These are phyloP conservation scores for Halichoeres trimaculatus DNA, from an alignment of 2,113 vertebrate genomes.

Conservation along the genomic window DNA sequence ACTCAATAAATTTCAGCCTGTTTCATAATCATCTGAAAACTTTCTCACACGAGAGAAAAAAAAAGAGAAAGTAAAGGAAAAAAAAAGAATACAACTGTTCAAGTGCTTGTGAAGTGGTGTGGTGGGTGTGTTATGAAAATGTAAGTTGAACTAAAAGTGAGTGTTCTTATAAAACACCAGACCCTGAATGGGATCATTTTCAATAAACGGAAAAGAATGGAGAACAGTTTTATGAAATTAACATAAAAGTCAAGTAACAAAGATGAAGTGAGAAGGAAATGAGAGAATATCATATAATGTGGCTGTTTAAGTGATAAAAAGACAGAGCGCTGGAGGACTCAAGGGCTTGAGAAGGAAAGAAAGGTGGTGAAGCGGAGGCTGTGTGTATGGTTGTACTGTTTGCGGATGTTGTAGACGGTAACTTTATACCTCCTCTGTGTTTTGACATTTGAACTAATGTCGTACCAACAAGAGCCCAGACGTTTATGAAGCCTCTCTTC, in stretches of 20 bases:
- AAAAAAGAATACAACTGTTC: background rate
- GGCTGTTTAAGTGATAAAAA: constrained; percentile 71
- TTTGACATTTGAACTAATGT: constrained; percentile 75
- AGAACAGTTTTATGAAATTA: constrained; percentile 23
- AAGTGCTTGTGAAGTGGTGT: constrained; percentile 5
- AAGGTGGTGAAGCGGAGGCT: constrained; percentile 9
- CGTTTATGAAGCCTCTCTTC: constrained; percentile 46
- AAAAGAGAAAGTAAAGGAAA: background rate
- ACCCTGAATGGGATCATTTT: constrained; percentile 28
- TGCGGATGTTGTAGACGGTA: constrained; percentile 67
- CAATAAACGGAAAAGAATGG: constrained; percentile 36
- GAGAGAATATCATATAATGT: constrained; percentile 42
- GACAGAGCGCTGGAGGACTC: constrained; percentile 52
- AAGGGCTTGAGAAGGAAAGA: constrained; percentile 37
- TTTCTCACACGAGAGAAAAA: background rate
- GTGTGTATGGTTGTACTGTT: constrained; percentile 58
- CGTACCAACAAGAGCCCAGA: constrained; percentile 55
- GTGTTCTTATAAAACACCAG: constrained; percentile 46
- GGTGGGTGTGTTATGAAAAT: constrained; percentile 25
- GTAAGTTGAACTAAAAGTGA: constrained; percentile 29
- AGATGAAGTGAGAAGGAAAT: constrained; percentile 31
- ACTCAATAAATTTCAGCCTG: background rate
- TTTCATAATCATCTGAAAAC: background rate
- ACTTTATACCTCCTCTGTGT: constrained; percentile 72
- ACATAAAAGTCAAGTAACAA: constrained; percentile 17